Percentiles rank a stretch among this genome's conserved stretches.
Conservation (phyloP, 2,113 vertebrate species). For the Carassius auratus region DNA sequence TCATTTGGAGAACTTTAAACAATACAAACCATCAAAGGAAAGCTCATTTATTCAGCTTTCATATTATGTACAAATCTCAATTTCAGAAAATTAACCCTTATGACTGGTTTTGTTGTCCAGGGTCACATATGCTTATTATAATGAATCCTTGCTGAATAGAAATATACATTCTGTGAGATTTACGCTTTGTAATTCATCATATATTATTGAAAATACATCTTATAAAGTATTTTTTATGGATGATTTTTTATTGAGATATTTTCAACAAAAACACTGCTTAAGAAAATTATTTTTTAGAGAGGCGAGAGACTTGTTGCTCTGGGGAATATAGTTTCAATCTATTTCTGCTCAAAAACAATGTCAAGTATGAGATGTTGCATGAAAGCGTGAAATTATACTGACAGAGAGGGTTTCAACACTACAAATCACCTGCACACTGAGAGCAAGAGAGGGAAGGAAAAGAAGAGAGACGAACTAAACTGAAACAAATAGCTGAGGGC, state of each 20-base stretch:
- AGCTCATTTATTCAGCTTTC: too few species aligned
- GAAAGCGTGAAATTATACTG: conserved; percentile 26
- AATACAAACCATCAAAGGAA: too few species aligned
- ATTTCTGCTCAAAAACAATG: conserved; percentile 35
- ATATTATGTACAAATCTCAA: too few species aligned
- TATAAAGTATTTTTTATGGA: not conserved
- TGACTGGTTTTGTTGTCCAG: too few species aligned
- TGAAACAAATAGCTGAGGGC: conserved; percentile 12
- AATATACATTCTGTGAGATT: not conserved
- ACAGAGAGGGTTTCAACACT: conserved; percentile 3
- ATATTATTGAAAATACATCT: not conserved
- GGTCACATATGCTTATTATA: not conserved
- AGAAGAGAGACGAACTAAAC: conserved; percentile 12
- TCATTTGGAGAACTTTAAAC: too few species aligned
- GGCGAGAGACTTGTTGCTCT: not conserved
- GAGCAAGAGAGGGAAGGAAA: conserved; percentile 14
- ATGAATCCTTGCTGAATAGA: not conserved
- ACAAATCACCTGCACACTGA: conserved; percentile 8
- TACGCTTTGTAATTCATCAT: not conserved
- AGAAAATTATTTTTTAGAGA: not conserved
- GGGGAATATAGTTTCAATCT: not conserved
- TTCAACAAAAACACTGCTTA: not conserved
- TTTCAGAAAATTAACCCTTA: too few species aligned
- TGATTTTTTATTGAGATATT: not conserved
- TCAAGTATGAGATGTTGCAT: not conserved